These are phyloP conservation scores for Andrena chrysosceles DNA, from an alignment of 2,888 invertebrate genomes.

Conservation along the genomic window DNA sequence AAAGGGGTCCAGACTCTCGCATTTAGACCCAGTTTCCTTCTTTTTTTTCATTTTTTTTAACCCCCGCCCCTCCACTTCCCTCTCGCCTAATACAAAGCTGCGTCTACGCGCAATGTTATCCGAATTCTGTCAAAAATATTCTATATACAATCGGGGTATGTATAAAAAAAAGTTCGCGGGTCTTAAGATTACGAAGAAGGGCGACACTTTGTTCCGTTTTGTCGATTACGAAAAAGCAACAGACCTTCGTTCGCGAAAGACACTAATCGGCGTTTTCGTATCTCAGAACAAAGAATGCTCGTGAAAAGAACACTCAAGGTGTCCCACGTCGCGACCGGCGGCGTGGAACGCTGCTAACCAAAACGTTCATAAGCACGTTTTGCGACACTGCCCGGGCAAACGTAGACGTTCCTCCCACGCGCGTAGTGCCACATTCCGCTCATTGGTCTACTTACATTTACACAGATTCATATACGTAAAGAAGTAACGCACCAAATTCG, in stretches of 20 bases:
- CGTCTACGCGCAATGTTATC: constrained; percentile 65
- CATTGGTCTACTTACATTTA: constrained; percentile 48
- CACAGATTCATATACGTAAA: constrained; percentile 24
- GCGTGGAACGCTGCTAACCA: constrained; percentile 23
- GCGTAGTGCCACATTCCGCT: constrained; percentile 28
- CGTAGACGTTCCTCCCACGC: not conserved
- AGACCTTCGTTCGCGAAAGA: constrained; percentile 21
- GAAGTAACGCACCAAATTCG: constrained; percentile 31
- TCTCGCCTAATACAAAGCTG: constrained; percentile 69
- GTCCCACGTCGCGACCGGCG: not conserved
- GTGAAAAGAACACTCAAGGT: constrained; percentile 11
- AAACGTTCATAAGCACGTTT: constrained; percentile 32
- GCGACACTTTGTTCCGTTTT: constrained; percentile 24
- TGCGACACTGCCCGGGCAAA: constrained; percentile 6
- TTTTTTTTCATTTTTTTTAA: constrained; percentile 1
- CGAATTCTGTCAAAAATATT: constrained; percentile 78
- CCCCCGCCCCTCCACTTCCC: constrained; percentile 5
- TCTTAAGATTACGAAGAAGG: constrained; percentile 57
- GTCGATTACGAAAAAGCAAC: constrained; percentile 29
- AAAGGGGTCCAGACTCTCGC: constrained; percentile 61
- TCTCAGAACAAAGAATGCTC: constrained; percentile 29
- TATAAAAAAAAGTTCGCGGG: constrained; percentile 54
- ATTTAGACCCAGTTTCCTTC: constrained; percentile 56
- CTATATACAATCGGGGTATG: constrained; percentile 68
- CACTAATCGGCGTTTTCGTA: constrained; percentile 16